Conservation (phyloP, 1,140 invertebrate species). For the Cardiocondyla obscurior region DNA sequence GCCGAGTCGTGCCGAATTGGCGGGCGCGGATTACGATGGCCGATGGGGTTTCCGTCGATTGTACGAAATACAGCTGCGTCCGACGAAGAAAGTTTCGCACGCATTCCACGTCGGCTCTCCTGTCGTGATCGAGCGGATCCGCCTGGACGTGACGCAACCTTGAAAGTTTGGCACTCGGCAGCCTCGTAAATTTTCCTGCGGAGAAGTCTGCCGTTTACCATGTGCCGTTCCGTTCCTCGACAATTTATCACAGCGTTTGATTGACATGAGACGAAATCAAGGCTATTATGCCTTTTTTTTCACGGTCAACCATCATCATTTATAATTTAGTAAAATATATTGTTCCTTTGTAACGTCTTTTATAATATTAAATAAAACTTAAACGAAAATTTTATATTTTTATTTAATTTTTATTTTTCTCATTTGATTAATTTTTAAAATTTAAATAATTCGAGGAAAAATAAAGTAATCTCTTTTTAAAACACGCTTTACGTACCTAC, state of each 20-base stretch:
- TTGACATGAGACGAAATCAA: background rate
- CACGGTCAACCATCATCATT: background rate
- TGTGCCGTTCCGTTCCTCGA: background rate
- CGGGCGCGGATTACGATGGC: conserved; percentile 63
- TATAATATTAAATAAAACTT: background rate
- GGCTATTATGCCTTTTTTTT: background rate
- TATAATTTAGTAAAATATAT: background rate
- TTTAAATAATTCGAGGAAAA: background rate
- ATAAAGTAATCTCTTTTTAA: background rate
- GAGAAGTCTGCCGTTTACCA: conserved; percentile 3
- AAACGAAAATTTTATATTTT: background rate
- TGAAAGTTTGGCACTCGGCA: conserved; percentile 43
- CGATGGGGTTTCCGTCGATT: conserved; percentile 69
- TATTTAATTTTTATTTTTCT: background rate
- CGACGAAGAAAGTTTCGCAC: conserved; percentile 32
- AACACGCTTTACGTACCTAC: too few relatives aligned
- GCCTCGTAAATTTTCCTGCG: conserved; percentile 29
- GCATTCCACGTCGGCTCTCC: background rate
- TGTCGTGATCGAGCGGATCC: background rate
- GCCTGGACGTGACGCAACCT: conserved; percentile 41
- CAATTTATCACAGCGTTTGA: background rate
- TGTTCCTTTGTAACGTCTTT: background rate
- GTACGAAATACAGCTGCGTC: conserved; percentile 39
- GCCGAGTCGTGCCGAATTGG: conserved; percentile 65
- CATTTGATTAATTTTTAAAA: background rate